A percentile compares a stretch with the other conserved stretches of the same genome.
These are phyloP conservation scores for Aphrocallistes beatrix DNA, from an alignment of 37 sponge, comb jelly and placozoan genomes.

Conservation along the genomic window DNA sequence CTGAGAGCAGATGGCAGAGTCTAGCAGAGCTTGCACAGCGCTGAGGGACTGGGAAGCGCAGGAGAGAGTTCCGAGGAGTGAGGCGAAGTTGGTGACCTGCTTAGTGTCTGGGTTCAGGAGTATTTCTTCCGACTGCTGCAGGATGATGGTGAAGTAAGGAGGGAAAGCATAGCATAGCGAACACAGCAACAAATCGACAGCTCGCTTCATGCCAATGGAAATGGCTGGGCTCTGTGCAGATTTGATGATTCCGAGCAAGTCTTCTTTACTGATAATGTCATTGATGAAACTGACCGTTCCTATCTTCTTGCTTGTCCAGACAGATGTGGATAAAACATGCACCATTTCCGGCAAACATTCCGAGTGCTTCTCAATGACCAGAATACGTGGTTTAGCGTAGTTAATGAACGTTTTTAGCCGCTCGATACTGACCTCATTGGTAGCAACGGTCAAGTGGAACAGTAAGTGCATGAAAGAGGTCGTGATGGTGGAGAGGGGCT, in stretches of 20 bases:
- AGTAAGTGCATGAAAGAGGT: constrained; percentile 2
- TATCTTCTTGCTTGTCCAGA: constrained; percentile 19
- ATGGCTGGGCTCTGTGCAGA: constrained; percentile 4
- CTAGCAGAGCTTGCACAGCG: neutral
- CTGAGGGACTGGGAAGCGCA: neutral
- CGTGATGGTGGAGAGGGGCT: neutral
- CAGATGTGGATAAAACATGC: constrained; percentile 13
- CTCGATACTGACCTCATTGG: constrained; percentile 6
- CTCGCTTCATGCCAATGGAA: neutral
- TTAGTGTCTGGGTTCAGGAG: neutral
- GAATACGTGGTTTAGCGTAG: constrained; percentile 6
- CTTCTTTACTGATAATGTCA: constrained; percentile 4
- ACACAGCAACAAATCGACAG: neutral
- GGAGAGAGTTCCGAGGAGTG: neutral
- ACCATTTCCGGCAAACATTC: constrained; percentile 5
- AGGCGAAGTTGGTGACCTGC: neutral
- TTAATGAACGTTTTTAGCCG: neutral
- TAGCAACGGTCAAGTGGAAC: neutral
- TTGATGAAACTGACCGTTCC: constrained; percentile 7
- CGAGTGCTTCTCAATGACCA: constrained; percentile 8
- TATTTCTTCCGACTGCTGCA: neutral
- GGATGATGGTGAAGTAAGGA: neutral
- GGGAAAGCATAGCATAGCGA: constrained; percentile 1
- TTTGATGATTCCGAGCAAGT: neutral
- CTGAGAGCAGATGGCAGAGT: neutral